These are phyloP conservation scores for Cetoscarus ocellatus DNA, from an alignment of 2,797 vertebrate genomes.

Conservation along the genomic window DNA sequence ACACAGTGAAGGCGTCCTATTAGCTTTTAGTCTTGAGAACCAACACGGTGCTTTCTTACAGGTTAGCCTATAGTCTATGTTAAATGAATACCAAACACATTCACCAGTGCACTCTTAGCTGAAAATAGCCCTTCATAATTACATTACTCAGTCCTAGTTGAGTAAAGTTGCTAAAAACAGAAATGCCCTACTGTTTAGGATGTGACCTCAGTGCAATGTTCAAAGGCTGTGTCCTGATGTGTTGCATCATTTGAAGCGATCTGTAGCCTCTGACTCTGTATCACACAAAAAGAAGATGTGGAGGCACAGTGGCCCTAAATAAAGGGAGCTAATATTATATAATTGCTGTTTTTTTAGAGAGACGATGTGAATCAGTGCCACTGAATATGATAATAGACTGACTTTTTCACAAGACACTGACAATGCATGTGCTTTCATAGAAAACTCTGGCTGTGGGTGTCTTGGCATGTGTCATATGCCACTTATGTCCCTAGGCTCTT, in stretches of 20 bases:
- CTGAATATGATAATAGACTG: background rate
- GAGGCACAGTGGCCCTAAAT: background rate
- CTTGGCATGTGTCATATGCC: background rate
- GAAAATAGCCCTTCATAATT: background rate
- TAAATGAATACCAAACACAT: background rate
- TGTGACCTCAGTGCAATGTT: background rate
- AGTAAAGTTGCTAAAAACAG: slow-evolving; percentile 10
- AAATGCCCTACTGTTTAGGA: background rate
- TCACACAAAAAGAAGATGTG: background rate
- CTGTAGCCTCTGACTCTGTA: background rate
- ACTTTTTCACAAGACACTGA: background rate
- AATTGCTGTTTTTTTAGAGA: background rate
- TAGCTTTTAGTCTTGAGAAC: too few relatives aligned
- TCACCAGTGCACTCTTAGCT: background rate
- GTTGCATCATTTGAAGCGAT: background rate
- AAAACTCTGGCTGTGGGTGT: background rate
- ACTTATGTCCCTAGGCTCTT: background rate
- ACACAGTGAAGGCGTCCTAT: too few relatives aligned
- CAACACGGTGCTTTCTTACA: too few relatives aligned
- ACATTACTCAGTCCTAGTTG: background rate
- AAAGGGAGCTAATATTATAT: background rate
- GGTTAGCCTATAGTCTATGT: background rate
- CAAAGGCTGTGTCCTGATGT: background rate
- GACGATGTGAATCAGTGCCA: too few relatives aligned
- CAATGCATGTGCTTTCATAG: background rate